Evolutionary conservation across 2,888 invertebrate genomes (phyloP), one percentile per base, ranked within the genome.

Genomic region (Fissipunctia ypsillon): DNA sequence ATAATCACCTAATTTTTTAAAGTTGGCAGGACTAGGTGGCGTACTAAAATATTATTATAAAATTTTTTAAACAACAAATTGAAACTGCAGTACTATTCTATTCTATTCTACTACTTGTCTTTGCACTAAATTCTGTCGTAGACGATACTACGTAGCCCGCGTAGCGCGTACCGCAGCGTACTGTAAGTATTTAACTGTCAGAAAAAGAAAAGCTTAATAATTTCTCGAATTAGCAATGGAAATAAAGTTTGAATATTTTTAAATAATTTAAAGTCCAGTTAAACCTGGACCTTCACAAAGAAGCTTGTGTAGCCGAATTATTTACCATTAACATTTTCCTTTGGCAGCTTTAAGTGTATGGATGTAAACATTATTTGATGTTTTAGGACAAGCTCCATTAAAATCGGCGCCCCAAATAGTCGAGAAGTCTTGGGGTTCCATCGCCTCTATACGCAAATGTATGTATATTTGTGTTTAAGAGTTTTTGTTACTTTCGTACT

Each of bases 341-440:
- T 69, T 48, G 64, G 48, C 63, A 73, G 61, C 75, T 69, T 28
- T 59, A 19, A 35, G 78, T 75, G 67, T 73, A 67, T 78, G 73
- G 83, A 80, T 84, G 84, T 84, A 87, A 87, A 89, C 84, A 87
- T 78, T 76, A 83, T 85, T 89, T 91, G 92, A 89, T 92, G 81
- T 91, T 91, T 92, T 92, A 92, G 92, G 92, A 90, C 89, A 74
- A 83, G 81, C 73, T 86, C 90, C 90, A 91, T 92, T 90, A 90
- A 89, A 87, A 85, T 89, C 73, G 87, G 87, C 83, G 89, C 87
- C 88, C 88, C 25, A 85, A 80, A 87, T 69, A 85, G 82, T 86
- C 85, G 76, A 88, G 86, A 83, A 83, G 84, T 76, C 76, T 81
- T 76, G 74, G 77, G 76, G 69, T 45, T 69, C 76, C 43, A 12